A percentile compares a stretch with the other conserved stretches of the same genome.
phyloP scores from a whole-genome alignment of 2,797 vertebrate genomes.

The Urophycis tenuis region DNA sequence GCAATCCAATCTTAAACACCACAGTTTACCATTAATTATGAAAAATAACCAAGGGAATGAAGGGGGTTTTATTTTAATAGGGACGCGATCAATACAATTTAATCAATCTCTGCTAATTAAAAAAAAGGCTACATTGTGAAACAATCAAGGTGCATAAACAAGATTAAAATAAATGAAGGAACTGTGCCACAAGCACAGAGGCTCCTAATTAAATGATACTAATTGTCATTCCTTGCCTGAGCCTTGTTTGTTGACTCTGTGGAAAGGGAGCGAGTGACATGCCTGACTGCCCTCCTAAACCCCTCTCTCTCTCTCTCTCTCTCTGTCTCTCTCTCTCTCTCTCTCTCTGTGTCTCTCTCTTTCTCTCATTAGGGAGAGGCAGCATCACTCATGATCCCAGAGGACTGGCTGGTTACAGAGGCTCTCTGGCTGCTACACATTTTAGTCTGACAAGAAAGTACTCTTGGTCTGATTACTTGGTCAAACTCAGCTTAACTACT shows the following conservation, averaged over 20 bases:
- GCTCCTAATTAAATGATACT: conserved; percentile 68
- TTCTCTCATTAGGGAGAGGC: background rate
- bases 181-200: conserved; percentile 52
- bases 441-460: background rate
- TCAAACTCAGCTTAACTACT: background rate
- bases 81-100: conserved; percentile 66
- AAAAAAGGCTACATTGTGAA: conserved; percentile 66
- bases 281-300: conserved; percentile 39
- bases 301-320: conserved; percentile 25
- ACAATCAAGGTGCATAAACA: conserved; percentile 71
- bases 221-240: conserved; percentile 65
- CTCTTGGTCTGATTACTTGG: background rate
- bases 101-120: conserved; percentile 73
- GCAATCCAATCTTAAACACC: background rate
- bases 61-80: conserved; percentile 62
- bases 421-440: background rate
- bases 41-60: conserved; percentile 62
- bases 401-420: background rate
- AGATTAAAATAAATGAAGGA: conserved; percentile 72
- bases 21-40: conserved; percentile 60
- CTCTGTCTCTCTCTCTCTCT: background rate
- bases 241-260: conserved; percentile 53
- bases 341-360: too few species aligned
- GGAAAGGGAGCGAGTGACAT: conserved; percentile 37
- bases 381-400: background rate